Percentiles rank a stretch among this genome's conserved stretches.
phyloP scores from a whole-genome alignment of 2,888 invertebrate species.

The Agrotis segetum region DNA sequence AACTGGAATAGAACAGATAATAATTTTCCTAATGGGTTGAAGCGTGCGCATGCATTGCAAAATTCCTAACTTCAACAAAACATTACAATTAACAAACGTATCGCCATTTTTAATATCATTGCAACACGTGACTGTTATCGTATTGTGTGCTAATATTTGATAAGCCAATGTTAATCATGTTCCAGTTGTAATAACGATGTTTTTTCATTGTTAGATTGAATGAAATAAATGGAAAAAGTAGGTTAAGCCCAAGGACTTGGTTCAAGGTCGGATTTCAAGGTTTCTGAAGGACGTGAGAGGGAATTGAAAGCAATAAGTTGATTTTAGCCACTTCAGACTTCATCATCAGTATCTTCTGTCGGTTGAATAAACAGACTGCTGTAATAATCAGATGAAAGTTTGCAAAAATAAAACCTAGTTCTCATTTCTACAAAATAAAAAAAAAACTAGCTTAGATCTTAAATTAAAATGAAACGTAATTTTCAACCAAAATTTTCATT shows the following conservation, averaged over 20 bases:
- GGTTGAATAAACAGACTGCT: neutral
- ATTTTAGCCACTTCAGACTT: constrained; percentile 32
- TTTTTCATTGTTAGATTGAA: constrained; percentile 35
- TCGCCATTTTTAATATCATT: constrained; percentile 44
- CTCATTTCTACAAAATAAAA: constrained; percentile 5
- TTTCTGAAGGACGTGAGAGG: constrained; percentile 25
- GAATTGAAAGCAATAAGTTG: constrained; percentile 33
- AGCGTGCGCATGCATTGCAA: constrained; percentile 7
- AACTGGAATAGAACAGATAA: neutral
- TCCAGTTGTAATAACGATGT: constrained; percentile 22
- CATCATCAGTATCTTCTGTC: neutral
- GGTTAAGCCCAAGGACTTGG: constrained; percentile 34
- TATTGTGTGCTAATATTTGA: constrained; percentile 42
- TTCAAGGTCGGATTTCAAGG: constrained; percentile 46
- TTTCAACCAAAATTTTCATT: constrained; percentile 5
- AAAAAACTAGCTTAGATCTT: neutral
- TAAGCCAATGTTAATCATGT: constrained; percentile 52
- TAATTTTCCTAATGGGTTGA: neutral
- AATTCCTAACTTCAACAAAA: constrained; percentile 11
- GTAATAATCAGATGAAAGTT: neutral
- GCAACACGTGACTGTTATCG: constrained; percentile 55
- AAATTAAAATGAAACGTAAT: constrained; percentile 24
- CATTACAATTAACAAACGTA: constrained; percentile 38
- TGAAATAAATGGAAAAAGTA: constrained; percentile 21
- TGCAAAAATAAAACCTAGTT: constrained; percentile 13